These are phyloP conservation scores for Orchestes rusci DNA, from an alignment of 2,888 invertebrate genomes.

Conservation along the genomic window DNA sequence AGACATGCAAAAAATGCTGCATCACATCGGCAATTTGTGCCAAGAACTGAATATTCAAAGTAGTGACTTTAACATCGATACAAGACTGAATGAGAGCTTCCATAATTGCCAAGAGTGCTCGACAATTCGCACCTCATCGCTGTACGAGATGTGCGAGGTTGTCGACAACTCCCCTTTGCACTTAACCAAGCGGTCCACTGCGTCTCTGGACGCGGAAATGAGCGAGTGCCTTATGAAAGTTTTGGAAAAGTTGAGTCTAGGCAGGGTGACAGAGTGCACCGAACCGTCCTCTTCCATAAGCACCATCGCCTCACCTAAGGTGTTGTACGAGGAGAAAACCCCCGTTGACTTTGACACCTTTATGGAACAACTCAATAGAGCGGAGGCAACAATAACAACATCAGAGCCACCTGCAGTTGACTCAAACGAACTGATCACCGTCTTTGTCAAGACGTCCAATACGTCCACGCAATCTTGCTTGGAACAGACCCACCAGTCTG, in stretches of 20 bases:
- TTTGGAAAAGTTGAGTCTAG: constrained; percentile 6
- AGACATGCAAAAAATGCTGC: constrained; percentile 28
- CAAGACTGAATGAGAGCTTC: constrained; percentile 8
- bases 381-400: background rate
- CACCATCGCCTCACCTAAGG: constrained; percentile 8
- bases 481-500: no score
- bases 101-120: constrained; percentile 17
- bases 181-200: no score
- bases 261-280: constrained; percentile 28
- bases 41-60: constrained; percentile 26
- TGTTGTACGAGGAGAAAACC: background rate
- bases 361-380: constrained; percentile 15
- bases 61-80: constrained; percentile 5
- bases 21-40: constrained; percentile 26
- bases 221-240: background rate
- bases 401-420: background rate
- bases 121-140: constrained; percentile 12
- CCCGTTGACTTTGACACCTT: constrained; percentile 19
- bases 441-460: no score
- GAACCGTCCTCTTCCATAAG: constrained; percentile 22
- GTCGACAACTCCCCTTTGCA: background rate
- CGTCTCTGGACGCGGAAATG: background rate
- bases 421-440: no score
- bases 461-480: no score
- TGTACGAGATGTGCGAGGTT: constrained; percentile 4